Conservation (phyloP, 2,797 vertebrate genomes). For the Kryptolebias ocellatus region DNA sequence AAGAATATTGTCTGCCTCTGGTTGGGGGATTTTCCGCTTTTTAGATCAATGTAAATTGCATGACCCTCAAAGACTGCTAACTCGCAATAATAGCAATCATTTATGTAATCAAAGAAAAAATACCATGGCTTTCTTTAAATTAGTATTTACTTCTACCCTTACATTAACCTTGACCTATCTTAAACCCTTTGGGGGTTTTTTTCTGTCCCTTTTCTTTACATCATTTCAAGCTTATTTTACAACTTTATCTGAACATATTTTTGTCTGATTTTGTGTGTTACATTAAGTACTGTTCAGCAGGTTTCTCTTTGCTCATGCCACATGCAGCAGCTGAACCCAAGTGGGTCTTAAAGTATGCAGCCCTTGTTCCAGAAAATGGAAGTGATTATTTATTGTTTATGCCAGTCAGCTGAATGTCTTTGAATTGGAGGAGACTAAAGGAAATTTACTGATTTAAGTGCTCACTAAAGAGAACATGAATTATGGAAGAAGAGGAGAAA, state of each 20-base stretch:
- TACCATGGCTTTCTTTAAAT: slow-evolving; percentile 1
- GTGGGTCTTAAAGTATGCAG: slow-evolving; percentile 66
- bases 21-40: slow-evolving; percentile 27
- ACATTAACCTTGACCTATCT: slow-evolving; percentile 15
- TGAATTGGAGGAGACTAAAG: slow-evolving; percentile 30
- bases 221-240: slow-evolving; percentile 23
- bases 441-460: slow-evolving; percentile 51
- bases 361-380: slow-evolving; percentile 40
- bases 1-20: slow-evolving; percentile 21
- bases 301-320: slow-evolving; percentile 44
- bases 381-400: slow-evolving; percentile 13
- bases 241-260: slow-evolving; percentile 36
- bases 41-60: slow-evolving; percentile 24
- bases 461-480: slow-evolving; percentile 40
- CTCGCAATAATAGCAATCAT: slow-evolving; percentile 8
- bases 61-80: not conserved
- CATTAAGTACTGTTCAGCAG: slow-evolving; percentile 37
- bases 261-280: slow-evolving; percentile 24
- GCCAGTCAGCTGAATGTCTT: slow-evolving; percentile 52
- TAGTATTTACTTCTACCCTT: slow-evolving; percentile 1
- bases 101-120: not conserved
- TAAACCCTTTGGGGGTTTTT: not conserved
- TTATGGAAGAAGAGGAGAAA: slow-evolving; percentile 7
- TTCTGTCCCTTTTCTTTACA: not conserved
- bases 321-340: slow-evolving; percentile 58